Percentiles rank a stretch among this genome's conserved stretches.
Conservation (phyloP, 1,140 invertebrate genomes). For the Fopius arisanus region DNA sequence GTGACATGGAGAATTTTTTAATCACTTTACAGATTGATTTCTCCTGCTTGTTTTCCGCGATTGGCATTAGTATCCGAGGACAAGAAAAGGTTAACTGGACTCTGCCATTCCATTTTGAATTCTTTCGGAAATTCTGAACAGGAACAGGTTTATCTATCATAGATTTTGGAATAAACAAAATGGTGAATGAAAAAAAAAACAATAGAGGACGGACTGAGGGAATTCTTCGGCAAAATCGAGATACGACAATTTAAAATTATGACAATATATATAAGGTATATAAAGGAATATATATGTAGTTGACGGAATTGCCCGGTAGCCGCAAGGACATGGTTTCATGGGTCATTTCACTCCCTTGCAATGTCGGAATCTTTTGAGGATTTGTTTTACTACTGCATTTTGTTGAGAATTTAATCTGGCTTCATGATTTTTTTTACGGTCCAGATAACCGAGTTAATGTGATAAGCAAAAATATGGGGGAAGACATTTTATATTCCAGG, state of each 20-base stretch:
- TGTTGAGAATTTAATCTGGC: neutral
- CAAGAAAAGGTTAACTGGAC: slow-evolving; percentile 58
- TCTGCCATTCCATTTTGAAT: slow-evolving; percentile 53
- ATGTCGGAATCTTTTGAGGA: neutral
- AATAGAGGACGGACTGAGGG: neutral
- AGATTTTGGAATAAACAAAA: neutral
- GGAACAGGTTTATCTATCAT: slow-evolving; percentile 54
- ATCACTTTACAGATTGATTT: neutral
- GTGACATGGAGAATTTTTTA: too few species aligned
- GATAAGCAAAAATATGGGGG: too few species aligned
- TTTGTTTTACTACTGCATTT: neutral
- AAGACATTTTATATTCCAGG: too few species aligned
- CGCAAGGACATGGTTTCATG: neutral
- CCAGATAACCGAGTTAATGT: too few species aligned
- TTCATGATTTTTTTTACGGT: too few species aligned
- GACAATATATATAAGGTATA: too few species aligned
- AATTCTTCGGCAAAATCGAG: too few species aligned
- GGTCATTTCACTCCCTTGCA: neutral
- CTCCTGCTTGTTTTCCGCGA: slow-evolving; percentile 4
- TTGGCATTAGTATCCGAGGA: slow-evolving; percentile 34
- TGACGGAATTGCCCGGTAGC: neutral
- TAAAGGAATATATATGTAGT: neutral
- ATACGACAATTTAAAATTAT: too few species aligned
- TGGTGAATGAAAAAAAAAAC: neutral
- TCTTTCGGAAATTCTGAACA: slow-evolving; percentile 39